Evolutionary conservation across 2,113 vertebrate species (phyloP).

Genomic region (Hypomesus transpacificus): DNA sequence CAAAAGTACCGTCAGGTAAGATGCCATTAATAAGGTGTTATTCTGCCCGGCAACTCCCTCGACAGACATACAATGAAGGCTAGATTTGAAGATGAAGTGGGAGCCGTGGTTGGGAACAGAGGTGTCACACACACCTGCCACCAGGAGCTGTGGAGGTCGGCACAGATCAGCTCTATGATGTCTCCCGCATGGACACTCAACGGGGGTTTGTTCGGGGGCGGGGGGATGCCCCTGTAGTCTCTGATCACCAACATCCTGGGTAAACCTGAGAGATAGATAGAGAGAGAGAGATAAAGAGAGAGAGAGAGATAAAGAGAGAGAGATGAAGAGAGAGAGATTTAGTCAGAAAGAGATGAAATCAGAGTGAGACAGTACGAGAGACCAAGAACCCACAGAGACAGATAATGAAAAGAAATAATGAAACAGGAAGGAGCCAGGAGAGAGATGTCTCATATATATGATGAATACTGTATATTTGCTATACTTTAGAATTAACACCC

Average conservation of each 20-base stretch:
- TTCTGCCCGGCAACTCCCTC: not conserved
- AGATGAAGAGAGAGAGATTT: not conserved
- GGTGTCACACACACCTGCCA: conserved; percentile 79
- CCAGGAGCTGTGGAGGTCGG: conserved; percentile 86
- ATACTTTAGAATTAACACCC: too few relatives aligned
- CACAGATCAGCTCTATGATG: conserved; percentile 84
- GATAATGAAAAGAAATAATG: not conserved
- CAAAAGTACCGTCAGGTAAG: too few relatives aligned
- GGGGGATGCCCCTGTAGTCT: conserved; percentile 81
- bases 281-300: too few relatives aligned
- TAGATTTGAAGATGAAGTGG: not conserved
- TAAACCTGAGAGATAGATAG: conserved; percentile 71
- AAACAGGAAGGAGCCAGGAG: not conserved
- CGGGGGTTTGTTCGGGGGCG: conserved; percentile 75
- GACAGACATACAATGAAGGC: not conserved
- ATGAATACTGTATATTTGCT: too few relatives aligned
- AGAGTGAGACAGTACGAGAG: too few relatives aligned
- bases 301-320: conserved; percentile 10
- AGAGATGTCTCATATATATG: too few relatives aligned
- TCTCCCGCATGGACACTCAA: conserved; percentile 83
- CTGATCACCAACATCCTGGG: conserved; percentile 90
- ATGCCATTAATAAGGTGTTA: not conserved
- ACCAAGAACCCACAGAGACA: not conserved
- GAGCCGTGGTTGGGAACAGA: not conserved
- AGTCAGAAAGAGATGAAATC: not conserved